Evolutionary conservation across 2,888 invertebrate species (phyloP).

Genomic region (Arge pagana): DNA sequence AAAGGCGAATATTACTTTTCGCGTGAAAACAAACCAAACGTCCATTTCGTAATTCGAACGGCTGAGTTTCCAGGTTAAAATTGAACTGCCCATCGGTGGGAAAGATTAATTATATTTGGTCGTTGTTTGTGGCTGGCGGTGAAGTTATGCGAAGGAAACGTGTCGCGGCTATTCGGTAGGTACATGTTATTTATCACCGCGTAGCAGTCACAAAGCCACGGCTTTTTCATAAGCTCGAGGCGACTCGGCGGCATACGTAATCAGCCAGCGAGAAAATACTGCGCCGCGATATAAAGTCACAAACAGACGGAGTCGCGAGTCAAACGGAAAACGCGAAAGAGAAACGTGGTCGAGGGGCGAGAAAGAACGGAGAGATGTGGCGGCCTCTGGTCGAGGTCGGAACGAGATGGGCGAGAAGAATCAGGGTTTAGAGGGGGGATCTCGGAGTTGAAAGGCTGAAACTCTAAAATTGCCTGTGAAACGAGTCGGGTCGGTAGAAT

Average conservation of each 20-base stretch:
- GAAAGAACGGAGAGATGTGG: too few relatives aligned
- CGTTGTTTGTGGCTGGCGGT: too few relatives aligned
- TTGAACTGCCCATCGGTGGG: too few relatives aligned
- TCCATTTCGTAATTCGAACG: too few relatives aligned
- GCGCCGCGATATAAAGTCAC: slow-evolving; percentile 43
- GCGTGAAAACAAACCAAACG: too few relatives aligned
- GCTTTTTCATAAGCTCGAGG: slow-evolving; percentile 46
- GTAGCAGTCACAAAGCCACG: slow-evolving; percentile 36
- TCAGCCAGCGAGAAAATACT: slow-evolving; percentile 43
- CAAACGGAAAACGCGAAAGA: slow-evolving; percentile 19
- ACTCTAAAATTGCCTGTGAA: slow-evolving; percentile 34
- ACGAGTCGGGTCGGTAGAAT: slow-evolving; percentile 49
- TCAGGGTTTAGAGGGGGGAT: slow-evolving; percentile 21
- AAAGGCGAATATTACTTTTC: too few relatives aligned
- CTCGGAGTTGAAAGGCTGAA: slow-evolving; percentile 29
- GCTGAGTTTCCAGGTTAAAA: too few relatives aligned
- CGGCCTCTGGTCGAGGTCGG: too few relatives aligned
- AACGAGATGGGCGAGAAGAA: slow-evolving; percentile 24
- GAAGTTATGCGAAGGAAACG: too few relatives aligned
- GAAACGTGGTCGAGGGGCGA: slow-evolving; percentile 27
- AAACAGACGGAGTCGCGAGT: slow-evolving; percentile 25
- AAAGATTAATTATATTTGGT: too few relatives aligned
- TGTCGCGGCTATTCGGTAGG: slow-evolving; percentile 19
- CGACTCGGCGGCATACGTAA: slow-evolving; percentile 46
- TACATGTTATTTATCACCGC: slow-evolving; percentile 43